Base-by-base conservation (phyloP, 2,113 vertebrate genomes). In the Oenanthe oenanthe region DNA sequence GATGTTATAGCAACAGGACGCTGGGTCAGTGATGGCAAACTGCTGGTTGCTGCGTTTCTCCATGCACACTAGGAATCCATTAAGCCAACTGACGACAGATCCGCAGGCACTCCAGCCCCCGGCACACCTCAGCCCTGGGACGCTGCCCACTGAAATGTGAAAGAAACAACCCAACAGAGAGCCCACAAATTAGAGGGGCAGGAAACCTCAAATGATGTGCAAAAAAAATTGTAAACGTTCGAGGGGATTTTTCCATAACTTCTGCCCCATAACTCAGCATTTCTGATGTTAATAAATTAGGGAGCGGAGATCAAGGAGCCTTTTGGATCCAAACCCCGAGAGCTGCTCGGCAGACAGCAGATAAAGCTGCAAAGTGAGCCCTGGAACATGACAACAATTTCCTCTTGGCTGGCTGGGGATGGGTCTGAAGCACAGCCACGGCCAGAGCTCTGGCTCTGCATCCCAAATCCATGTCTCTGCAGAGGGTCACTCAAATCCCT, bases 141-240 rank as follows among this genome's bases (percentile, higher is more conserved):
- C 54, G 13, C 24, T 92, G 93, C 96, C 97, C 96, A 74, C 74
- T 83, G 63, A 80, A 92, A 92, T 2, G 29, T 73, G 92, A 95
- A 93, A 86, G 92, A 28, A 85, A 75, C 91, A 65, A 71, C 96
- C 94, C 95, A 85, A 70, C 82, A 18, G 92, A 95, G 87, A 94
- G 89, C 95, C 94, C 94, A 42, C 95, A 93, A 88, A 92, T 94
- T 80, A 93, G 94, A 93, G 95, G 74, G 53, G 88, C 96, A 97
- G 98, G 97, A 97, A 97, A 97, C 96, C 95, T 97, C 98, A 96
- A 96, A 96, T 80, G 95, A 97, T 90, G 95, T 97, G 97, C 96
- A 96, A 95, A 97, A 96, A 95, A 93, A 94, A 92, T 93, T 28
- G 93, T 95, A 89, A 95, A 58, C 56, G 53, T 82, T 61, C 70